These are phyloP conservation scores for Thunnus albacares DNA, from an alignment of 2,797 vertebrate species.

Conservation along the genomic window DNA sequence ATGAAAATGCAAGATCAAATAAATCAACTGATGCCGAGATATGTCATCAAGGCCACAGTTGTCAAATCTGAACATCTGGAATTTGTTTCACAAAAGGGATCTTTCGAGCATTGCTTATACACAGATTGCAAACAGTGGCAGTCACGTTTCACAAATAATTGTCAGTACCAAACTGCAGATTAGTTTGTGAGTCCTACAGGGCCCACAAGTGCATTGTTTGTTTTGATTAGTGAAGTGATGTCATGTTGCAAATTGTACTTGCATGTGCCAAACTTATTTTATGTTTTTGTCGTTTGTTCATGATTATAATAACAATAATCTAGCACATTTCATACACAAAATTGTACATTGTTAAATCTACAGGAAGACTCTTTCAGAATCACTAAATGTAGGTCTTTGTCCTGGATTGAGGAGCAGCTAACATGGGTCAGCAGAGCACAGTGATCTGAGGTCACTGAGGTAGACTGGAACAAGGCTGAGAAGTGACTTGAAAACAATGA, in stretches of 20 bases:
- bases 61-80: slow-evolving; percentile 59
- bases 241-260: not conserved
- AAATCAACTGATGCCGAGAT: slow-evolving; percentile 32
- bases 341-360: not conserved
- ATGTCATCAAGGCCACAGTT: slow-evolving; percentile 44
- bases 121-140: slow-evolving; percentile 31
- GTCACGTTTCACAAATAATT: not conserved
- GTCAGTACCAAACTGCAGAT: slow-evolving; percentile 14
- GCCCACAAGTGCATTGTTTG: not conserved
- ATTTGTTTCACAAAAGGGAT: slow-evolving; percentile 20
- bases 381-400: not conserved
- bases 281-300: not conserved
- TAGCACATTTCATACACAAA: too few species aligned
- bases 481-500: not conserved
- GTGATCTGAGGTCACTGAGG: not conserved
- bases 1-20: slow-evolving; percentile 49
- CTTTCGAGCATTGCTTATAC: slow-evolving; percentile 5
- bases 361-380: not conserved
- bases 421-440: not conserved
- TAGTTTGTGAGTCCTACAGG: not conserved
- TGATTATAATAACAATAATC: too few species aligned
- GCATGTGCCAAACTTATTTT: not conserved
- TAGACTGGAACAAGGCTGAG: not conserved
- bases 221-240: not conserved
- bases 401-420: not conserved